These are phyloP conservation scores for Drosophila seguyi DNA, from an alignment of 1,140 invertebrate species.

Conservation along the genomic window DNA sequence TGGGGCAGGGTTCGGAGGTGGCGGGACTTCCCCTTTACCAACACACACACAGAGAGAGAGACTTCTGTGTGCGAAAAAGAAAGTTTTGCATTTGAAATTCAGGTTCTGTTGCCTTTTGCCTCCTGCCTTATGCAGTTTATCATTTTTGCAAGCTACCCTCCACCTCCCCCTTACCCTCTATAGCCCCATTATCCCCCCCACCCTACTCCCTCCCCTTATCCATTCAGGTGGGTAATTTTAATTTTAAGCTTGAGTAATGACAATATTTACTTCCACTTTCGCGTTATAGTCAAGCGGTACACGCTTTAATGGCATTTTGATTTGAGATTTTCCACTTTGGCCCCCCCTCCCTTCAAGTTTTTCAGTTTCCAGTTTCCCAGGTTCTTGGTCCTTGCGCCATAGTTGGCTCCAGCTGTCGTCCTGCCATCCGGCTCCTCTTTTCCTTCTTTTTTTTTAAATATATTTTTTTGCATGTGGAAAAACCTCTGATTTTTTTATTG, in stretches of 20 bases:
- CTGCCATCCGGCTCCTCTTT: not conserved
- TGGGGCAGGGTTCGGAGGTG: not conserved
- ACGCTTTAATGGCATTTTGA: conserved; percentile 83
- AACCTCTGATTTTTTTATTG: conserved; percentile 1
- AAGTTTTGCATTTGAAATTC: conserved; percentile 84
- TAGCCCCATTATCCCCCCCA: conserved; percentile 21
- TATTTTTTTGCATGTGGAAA: conserved; percentile 20
- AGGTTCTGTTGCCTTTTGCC: conserved; percentile 61
- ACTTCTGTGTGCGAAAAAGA: conserved; percentile 57
- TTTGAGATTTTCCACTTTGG: conserved; percentile 69
- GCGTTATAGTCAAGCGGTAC: conserved; percentile 69
- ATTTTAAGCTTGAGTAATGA: conserved; percentile 85
- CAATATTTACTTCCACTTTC: conserved; percentile 84
- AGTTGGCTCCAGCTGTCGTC: conserved; percentile 41
- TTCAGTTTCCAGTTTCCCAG: not conserved
- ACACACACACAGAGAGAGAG: conserved; percentile 17
- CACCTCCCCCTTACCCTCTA: not conserved
- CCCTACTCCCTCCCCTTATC: conserved; percentile 5
- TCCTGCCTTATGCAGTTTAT: conserved; percentile 82
- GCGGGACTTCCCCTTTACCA: conserved; percentile 9
- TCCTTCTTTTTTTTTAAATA: not conserved
- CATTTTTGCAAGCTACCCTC: conserved; percentile 62
- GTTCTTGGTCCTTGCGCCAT: not conserved
- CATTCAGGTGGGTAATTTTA: conserved; percentile 83
- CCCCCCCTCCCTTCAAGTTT: not conserved